phyloP scores from a whole-genome alignment of 2,113 vertebrate genomes.

The Equus przewalskii region DNA sequence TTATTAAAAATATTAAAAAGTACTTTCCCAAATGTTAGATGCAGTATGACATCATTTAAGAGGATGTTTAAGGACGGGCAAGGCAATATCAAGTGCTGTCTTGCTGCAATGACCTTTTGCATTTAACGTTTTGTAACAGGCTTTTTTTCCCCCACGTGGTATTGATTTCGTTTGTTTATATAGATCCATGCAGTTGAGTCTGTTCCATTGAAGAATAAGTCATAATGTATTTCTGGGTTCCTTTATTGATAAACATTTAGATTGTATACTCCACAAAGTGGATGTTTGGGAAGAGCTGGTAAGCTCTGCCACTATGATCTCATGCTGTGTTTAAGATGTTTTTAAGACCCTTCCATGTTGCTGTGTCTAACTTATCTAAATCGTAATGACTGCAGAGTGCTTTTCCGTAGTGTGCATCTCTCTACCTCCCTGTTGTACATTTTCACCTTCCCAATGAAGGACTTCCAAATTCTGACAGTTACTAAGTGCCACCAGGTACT shows the following conservation, averaged over 20 bases:
- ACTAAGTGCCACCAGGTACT: not conserved
- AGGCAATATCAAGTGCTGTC: not conserved
- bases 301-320: not conserved
- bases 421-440: not conserved
- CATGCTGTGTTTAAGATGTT: not conserved
- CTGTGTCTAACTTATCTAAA: not conserved
- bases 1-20: not conserved
- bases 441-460: not conserved
- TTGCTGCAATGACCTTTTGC: not conserved
- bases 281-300: not conserved
- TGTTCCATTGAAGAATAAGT: not conserved
- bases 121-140: not conserved
- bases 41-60: not conserved
- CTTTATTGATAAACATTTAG: not conserved
- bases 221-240: not conserved
- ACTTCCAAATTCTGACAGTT: not conserved
- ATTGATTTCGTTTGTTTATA: not conserved
- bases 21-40: not conserved
- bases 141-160: not conserved
- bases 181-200: not conserved
- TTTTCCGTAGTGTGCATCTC: not conserved
- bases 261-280: not conserved
- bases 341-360: not conserved
- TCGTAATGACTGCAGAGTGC: not conserved
- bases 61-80: not conserved